Conservation (phyloP, 2,888 invertebrate species). For the Melangyna quadrimaculata region DNA sequence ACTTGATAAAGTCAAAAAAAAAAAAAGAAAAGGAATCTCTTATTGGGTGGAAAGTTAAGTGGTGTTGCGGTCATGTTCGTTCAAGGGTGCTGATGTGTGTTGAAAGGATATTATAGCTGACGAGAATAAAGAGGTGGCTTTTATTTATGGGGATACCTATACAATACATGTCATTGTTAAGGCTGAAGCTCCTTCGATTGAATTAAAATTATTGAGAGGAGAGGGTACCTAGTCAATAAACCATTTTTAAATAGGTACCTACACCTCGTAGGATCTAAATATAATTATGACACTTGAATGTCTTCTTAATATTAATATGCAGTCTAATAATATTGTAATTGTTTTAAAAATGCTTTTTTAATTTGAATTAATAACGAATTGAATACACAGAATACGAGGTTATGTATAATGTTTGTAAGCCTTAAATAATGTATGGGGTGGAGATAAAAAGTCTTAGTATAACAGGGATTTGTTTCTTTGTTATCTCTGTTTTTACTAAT, state of each 20-base stretch:
- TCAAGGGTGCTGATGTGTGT: slow-evolving; percentile 50
- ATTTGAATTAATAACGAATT: background rate
- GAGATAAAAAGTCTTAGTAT: background rate
- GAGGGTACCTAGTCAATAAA: background rate
- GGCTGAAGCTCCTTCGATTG: slow-evolving; percentile 12
- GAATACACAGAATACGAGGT: background rate
- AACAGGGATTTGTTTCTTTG: background rate
- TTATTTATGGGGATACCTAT: background rate
- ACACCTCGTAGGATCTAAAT: too few relatives aligned
- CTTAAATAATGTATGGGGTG: background rate
- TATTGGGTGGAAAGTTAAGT: slow-evolving; percentile 38
- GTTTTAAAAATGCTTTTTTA: background rate
- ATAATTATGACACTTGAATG: background rate
- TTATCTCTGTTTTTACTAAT: background rate
- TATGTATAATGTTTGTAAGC: background rate
- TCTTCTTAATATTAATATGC: background rate
- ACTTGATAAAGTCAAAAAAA: background rate
- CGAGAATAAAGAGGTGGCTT: background rate
- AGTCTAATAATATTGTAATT: background rate
- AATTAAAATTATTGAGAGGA: slow-evolving; percentile 12
- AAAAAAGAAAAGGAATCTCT: slow-evolving; percentile 8
- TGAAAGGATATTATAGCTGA: slow-evolving; percentile 38
- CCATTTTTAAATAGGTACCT: background rate
- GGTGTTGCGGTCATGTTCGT: slow-evolving; percentile 60
- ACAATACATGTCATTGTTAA: background rate